Evolutionary conservation across 2,888 invertebrate genomes (phyloP).

Genomic region (Platypus cylindrus): DNA sequence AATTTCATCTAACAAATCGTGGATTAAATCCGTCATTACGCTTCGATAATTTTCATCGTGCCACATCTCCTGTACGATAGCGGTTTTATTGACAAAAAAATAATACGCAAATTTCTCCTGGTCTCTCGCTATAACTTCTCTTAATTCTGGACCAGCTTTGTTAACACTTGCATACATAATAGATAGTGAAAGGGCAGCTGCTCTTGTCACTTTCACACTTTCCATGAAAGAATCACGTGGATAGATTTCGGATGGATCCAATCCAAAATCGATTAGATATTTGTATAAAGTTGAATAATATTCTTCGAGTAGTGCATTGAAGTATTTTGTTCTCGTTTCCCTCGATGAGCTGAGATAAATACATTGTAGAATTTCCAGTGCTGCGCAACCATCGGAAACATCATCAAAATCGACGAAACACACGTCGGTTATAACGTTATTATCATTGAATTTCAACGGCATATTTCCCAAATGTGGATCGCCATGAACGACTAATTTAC

Average conservation of each 20-base stretch:
- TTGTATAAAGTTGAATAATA: conserved; percentile 18
- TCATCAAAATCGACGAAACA: conserved; percentile 33
- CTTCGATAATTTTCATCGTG: background rate
- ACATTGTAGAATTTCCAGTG: conserved; percentile 45
- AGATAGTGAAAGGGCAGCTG: conserved; percentile 13
- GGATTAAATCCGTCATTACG: background rate
- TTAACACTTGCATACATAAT: conserved; percentile 11
- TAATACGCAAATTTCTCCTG: conserved; percentile 1
- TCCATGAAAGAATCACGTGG: conserved; percentile 17
- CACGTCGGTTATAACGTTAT: conserved; percentile 20
- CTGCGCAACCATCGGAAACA: conserved; percentile 46
- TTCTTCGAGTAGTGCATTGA: conserved; percentile 13
- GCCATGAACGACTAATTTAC: conserved; percentile 46
- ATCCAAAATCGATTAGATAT: conserved; percentile 15
- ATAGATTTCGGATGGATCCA: conserved; percentile 15
- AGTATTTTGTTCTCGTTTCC: conserved; percentile 17
- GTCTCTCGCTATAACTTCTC: conserved; percentile 9
- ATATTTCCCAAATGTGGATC: conserved; percentile 52
- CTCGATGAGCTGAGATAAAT: conserved; percentile 24
- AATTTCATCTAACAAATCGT: background rate
- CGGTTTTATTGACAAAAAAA: background rate
- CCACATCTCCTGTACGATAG: background rate
- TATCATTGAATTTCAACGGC: conserved; percentile 21
- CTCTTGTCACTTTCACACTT: conserved; percentile 16
- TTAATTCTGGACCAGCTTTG: conserved; percentile 14